Evolutionary conservation across 2,113 vertebrate genomes (phyloP).

Genomic region (Pagrus major): DNA sequence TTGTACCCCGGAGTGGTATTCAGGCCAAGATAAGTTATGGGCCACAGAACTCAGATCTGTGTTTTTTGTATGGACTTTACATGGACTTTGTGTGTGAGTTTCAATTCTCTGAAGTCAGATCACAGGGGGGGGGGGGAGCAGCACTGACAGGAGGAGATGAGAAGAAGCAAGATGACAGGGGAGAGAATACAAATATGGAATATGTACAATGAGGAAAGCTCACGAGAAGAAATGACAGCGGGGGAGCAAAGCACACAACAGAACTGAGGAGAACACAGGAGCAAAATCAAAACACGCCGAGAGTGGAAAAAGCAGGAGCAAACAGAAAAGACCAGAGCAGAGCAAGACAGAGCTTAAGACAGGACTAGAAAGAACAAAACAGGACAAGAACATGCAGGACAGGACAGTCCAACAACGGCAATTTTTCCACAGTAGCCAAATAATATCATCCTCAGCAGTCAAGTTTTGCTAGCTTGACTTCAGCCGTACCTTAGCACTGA

Average conservation of each 20-base stretch:
- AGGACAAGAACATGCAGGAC: neutral
- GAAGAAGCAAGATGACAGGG: conserved; percentile 38
- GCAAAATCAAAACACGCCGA: conserved; percentile 11
- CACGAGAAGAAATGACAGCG: conserved; percentile 51
- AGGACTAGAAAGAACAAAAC: neutral
- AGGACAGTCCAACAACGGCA: neutral
- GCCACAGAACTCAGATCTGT: conserved; percentile 28
- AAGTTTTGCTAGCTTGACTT: neutral
- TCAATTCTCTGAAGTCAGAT: conserved; percentile 52
- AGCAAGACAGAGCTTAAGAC: neutral
- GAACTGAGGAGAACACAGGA: conserved; percentile 1
- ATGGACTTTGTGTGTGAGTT: conserved; percentile 41
- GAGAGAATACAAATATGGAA: conserved; percentile 51
- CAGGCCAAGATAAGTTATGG: conserved; percentile 28
- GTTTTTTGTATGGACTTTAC: conserved; percentile 6
- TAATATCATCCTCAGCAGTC: conserved; percentile 1
- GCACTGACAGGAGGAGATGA: conserved; percentile 44
- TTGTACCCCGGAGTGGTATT: conserved; percentile 21
- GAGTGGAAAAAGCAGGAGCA: neutral
- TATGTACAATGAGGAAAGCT: conserved; percentile 42
- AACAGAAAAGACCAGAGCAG: neutral
- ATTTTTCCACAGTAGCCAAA: neutral
- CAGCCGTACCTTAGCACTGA: neutral
- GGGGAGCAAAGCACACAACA: conserved; percentile 39
- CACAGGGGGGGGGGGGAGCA: neutral